phyloP scores from a whole-genome alignment of 2,888 invertebrate species.

The Lasioglossum zephyrum region DNA sequence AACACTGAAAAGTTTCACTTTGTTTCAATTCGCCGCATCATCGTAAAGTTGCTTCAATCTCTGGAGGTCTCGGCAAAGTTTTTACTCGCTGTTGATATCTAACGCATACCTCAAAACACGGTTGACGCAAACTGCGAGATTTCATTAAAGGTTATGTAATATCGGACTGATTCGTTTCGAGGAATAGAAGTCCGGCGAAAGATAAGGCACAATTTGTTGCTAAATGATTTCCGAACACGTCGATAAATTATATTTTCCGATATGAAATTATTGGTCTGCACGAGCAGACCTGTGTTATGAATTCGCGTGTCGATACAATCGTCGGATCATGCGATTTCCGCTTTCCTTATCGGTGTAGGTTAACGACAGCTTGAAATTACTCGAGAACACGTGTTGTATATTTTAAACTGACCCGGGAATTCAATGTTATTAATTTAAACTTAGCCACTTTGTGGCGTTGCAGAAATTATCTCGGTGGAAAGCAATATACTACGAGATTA shows the following conservation, averaged over 20 bases:
- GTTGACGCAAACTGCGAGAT: not conserved
- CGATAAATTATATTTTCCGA: constrained; percentile 4
- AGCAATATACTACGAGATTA: not conserved
- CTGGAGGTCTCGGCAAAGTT: not conserved
- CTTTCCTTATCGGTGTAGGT: constrained; percentile 27
- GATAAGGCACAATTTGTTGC: constrained; percentile 45
- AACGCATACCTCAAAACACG: not conserved
- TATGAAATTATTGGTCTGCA: constrained; percentile 12
- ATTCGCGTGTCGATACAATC: constrained; percentile 49
- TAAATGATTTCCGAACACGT: constrained; percentile 8
- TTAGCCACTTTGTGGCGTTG: not conserved
- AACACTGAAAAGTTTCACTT: too few relatives aligned
- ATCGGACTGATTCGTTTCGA: constrained; percentile 14
- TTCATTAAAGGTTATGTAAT: constrained; percentile 31
- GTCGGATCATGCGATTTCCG: constrained; percentile 33
- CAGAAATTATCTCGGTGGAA: not conserved
- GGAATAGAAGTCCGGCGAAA: not conserved
- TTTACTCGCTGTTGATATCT: not conserved
- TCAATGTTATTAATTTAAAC: not conserved
- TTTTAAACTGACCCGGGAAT: not conserved
- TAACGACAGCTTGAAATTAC: constrained; percentile 1
- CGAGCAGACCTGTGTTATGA: constrained; percentile 5
- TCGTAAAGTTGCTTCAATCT: too few relatives aligned
- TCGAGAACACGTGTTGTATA: not conserved
- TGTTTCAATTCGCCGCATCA: too few relatives aligned